Base-by-base conservation (phyloP, 2,797 vertebrate genomes). In the Neostethus bicornis region DNA sequence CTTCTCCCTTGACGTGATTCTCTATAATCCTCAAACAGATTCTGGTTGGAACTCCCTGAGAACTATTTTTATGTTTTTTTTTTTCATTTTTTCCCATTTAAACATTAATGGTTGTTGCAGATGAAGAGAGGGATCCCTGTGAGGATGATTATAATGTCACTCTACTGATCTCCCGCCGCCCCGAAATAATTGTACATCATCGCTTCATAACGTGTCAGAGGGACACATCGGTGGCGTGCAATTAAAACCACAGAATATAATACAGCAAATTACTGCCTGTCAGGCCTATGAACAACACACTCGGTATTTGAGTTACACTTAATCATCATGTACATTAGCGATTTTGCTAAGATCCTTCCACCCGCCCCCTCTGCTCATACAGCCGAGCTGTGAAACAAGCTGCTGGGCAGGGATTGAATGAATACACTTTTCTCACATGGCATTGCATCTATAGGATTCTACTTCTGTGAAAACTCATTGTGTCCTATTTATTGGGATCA, bases 81-180 rank as follows among this genome's bases (percentile, higher is more conserved):
- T 79, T 58, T 51, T 25, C 1, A 23, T 32, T 68, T 70, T 77
- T 64, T 79, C 71, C 79, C 80, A 90, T 91, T 93, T 91, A 91
- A 90, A 88, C 87, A 88, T 92, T 94, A 94, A 94, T 95, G 94
- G 92, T 94, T 95, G 95, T 94, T 94, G 91, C 94, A 93, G 93
- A 93, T 94, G 95, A 94, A 86, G 87, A 87, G 83, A 94, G 90
- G 94, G 94, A 96, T 96, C 94, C 95, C 93, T 94, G 85, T 94
- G 94, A 95, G 93, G 95, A 97, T 96, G 96, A 97, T 98, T 97
- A 98, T 96, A 97, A 97, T 96, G 96, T 97, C 96, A 97, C 94
- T 96, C 94, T 92, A 92, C 94, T 97, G 95, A 96, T 96, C 94
- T 96, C 80, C 94, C 92, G 92, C 94, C 94, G 93, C 93, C 94